Percentiles rank a stretch among this genome's conserved stretches.
phyloP scores from a whole-genome alignment of 2,888 invertebrate species.

The Oscheius onirici region DNA sequence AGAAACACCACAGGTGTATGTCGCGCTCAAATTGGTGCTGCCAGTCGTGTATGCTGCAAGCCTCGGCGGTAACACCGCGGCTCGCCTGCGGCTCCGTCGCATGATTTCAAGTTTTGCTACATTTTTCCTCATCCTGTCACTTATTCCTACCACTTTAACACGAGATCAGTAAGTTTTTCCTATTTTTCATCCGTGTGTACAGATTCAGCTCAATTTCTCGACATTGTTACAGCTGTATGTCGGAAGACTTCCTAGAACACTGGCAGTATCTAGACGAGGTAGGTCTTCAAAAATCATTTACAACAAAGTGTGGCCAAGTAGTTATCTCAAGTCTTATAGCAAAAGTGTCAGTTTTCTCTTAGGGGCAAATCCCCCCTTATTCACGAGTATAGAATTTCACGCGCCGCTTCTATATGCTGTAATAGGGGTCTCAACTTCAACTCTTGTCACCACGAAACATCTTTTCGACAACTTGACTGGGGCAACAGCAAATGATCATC shows the following conservation, averaged over 20 bases:
- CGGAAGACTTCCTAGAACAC: constrained; percentile 66
- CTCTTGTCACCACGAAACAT: constrained; percentile 27
- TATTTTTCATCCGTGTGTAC: not conserved
- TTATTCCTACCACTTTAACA: constrained; percentile 2
- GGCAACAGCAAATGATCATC: constrained; percentile 6
- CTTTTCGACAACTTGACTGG: constrained; percentile 1
- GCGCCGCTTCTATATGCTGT: constrained; percentile 33
- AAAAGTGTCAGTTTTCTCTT: constrained; percentile 30
- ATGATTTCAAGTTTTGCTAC: constrained; percentile 26
- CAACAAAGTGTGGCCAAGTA: not conserved
- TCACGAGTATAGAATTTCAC: constrained; percentile 32
- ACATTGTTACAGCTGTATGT: constrained; percentile 70
- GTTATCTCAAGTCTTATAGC: constrained; percentile 15
- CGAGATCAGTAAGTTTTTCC: constrained; percentile 14
- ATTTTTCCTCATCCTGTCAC: constrained; percentile 7
- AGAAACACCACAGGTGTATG: constrained; percentile 26
- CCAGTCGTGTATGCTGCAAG: constrained; percentile 22
- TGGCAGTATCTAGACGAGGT: constrained; percentile 70
- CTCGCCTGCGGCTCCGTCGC: constrained; percentile 29
- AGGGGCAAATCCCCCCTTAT: constrained; percentile 30
- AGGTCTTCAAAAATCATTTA: constrained; percentile 8
- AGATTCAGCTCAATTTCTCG: constrained; percentile 48
- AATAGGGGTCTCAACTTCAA: constrained; percentile 31
- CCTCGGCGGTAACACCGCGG: constrained; percentile 22
- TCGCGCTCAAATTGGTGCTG: constrained; percentile 23